Conservation (phyloP, 2,113 vertebrate species). For the Nothobranchius kuhntae region DNA sequence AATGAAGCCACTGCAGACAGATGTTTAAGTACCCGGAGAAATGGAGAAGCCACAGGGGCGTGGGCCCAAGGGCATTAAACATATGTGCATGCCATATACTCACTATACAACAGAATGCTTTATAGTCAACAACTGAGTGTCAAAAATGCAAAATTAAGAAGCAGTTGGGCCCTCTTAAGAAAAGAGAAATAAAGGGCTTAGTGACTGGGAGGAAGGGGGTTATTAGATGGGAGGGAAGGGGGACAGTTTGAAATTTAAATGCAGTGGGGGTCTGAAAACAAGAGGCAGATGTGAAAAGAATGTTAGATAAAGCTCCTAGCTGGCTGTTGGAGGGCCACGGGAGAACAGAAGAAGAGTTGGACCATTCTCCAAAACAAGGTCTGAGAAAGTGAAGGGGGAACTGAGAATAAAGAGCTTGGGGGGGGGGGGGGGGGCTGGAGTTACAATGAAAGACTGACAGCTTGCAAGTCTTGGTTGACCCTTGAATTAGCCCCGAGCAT, state of each 20-base stretch:
- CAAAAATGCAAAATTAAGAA: slow-evolving; percentile 44
- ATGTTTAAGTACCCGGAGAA: slow-evolving; percentile 75
- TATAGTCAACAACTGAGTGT: slow-evolving; percentile 53
- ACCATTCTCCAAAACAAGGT: slow-evolving; percentile 72
- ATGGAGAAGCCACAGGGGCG: slow-evolving; percentile 66
- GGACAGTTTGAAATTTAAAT: slow-evolving; percentile 81
- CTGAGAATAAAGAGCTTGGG: slow-evolving; percentile 62
- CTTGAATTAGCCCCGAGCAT: slow-evolving; percentile 81
- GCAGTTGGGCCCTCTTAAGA: slow-evolving; percentile 33
- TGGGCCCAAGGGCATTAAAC: slow-evolving; percentile 68
- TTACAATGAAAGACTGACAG: slow-evolving; percentile 82
- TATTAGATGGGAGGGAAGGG: slow-evolving; percentile 62
- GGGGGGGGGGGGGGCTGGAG: slow-evolving; percentile 36
- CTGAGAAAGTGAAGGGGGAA: slow-evolving; percentile 59
- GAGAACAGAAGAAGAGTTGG: slow-evolving; percentile 77
- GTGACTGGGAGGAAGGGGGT: slow-evolving; percentile 60
- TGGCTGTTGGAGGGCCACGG: slow-evolving; percentile 72
- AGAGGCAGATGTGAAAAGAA: slow-evolving; percentile 83
- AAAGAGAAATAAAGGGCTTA: slow-evolving; percentile 43
- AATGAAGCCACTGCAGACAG: slow-evolving; percentile 67
- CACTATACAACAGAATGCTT: slow-evolving; percentile 43
- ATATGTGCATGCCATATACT: slow-evolving; percentile 66
- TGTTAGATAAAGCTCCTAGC: slow-evolving; percentile 76
- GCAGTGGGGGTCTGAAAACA: slow-evolving; percentile 74
- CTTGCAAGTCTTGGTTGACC: slow-evolving; percentile 85